Conservation (phyloP, 2,113 vertebrate species). For the Megaptera novaeangliae region DNA sequence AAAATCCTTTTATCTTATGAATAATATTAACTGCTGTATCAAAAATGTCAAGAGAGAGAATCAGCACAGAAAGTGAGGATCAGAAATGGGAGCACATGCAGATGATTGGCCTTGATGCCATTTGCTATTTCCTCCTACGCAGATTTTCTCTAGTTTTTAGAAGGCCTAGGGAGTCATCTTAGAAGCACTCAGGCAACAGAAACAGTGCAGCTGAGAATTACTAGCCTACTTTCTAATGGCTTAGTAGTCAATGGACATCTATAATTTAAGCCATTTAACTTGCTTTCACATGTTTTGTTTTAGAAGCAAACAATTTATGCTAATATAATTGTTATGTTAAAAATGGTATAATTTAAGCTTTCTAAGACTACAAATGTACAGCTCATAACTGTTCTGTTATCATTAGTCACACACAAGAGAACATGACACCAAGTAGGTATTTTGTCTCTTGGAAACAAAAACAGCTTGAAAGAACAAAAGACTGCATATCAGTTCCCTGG, state of each 20-base stretch:
- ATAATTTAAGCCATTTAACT: conserved; percentile 61
- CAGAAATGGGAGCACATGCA: not conserved
- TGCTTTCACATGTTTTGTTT: conserved; percentile 45
- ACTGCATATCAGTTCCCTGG: conserved; percentile 11
- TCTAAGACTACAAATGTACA: conserved; percentile 53
- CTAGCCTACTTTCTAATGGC: not conserved
- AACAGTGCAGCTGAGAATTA: not conserved
- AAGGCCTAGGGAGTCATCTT: not conserved
- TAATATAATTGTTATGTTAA: conserved; percentile 71
- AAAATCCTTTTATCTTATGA: not conserved
- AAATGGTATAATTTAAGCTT: conserved; percentile 68
- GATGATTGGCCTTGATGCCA: not conserved
- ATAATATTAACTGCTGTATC: not conserved
- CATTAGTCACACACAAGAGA: conserved; percentile 50
- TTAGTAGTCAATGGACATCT: conserved; percentile 36
- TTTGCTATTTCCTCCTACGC: not conserved
- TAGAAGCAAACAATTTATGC: conserved; percentile 57
- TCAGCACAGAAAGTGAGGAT: not conserved
- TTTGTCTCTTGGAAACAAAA: conserved; percentile 68
- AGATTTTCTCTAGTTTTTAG: not conserved
- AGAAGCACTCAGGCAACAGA: not conserved
- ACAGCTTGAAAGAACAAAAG: conserved; percentile 53
- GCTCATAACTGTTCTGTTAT: conserved; percentile 47
- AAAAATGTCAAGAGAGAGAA: not conserved
- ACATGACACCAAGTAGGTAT: conserved; percentile 58